A percentile compares a stretch with the other conserved stretches of the same genome.
phyloP scores from a whole-genome alignment of 2,113 vertebrate species.

The Bubo blakistoni region DNA sequence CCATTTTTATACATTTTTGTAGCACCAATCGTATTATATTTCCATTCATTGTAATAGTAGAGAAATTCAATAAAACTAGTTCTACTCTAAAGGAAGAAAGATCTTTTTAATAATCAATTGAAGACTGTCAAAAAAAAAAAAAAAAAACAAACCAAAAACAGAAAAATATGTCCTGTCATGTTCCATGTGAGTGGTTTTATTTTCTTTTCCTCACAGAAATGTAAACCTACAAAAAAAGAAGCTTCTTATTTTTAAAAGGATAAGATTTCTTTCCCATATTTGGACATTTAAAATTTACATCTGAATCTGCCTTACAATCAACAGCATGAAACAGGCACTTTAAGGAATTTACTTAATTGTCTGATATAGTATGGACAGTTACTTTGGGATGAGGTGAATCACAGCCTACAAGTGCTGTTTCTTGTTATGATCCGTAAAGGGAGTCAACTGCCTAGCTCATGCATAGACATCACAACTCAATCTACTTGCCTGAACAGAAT shows the following conservation, averaged over 20 bases:
- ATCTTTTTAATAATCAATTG: neutral
- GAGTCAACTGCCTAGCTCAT: neutral
- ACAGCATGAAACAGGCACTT: neutral
- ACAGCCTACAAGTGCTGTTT: neutral
- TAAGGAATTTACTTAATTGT: neutral
- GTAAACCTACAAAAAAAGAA: neutral
- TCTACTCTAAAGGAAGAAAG: neutral
- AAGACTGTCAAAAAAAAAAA: neutral
- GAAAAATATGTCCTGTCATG: too few species aligned
- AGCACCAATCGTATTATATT: neutral
- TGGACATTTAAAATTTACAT: neutral
- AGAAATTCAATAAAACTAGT: neutral
- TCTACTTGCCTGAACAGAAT: neutral
- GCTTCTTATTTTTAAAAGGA: fast-evolving
- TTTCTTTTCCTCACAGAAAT: neutral
- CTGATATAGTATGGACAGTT: neutral
- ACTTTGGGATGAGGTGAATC: neutral
- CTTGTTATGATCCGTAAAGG: neutral
- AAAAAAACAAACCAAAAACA: too few species aligned
- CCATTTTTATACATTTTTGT: neutral
- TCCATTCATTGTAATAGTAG: neutral
- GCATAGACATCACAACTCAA: neutral
- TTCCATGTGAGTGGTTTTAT: neutral
- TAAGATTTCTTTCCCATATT: neutral
- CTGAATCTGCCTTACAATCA: neutral